Conservation (phyloP, 2,113 vertebrate genomes). For the Cromileptes altivelis region DNA sequence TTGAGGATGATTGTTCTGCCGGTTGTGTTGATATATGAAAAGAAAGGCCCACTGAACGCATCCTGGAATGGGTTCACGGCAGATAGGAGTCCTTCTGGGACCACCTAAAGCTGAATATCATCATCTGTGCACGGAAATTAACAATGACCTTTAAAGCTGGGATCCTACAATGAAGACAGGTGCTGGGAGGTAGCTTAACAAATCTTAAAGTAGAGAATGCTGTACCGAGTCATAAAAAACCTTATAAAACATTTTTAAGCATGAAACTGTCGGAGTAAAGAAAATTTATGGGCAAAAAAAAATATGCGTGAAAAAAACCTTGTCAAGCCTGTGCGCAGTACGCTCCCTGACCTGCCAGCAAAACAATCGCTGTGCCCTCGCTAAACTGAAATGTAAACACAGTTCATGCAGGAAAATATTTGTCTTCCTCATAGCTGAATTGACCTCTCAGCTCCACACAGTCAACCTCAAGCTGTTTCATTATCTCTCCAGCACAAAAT, state of each 20-base stretch:
- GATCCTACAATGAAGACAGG: conserved; percentile 38
- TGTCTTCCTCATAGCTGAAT: conserved; percentile 54
- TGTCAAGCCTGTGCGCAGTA: conserved; percentile 11
- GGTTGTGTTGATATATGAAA: conserved; percentile 81
- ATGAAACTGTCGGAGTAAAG: conserved; percentile 18
- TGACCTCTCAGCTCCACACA: conserved; percentile 56
- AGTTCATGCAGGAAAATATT: conserved; percentile 64
- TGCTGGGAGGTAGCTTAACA: conserved; percentile 41
- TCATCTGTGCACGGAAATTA: conserved; percentile 68
- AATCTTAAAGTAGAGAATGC: conserved; percentile 17
- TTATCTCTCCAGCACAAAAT: conserved; percentile 52
- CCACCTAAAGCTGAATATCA: conserved; percentile 77
- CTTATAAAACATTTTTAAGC: conserved; percentile 25
- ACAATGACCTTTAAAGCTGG: conserved; percentile 73
- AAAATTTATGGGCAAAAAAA: conserved; percentile 18
- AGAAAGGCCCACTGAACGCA: conserved; percentile 63
- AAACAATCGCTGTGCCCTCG: conserved; percentile 40
- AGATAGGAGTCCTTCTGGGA: conserved; percentile 75
- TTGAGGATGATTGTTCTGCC: conserved; percentile 82
- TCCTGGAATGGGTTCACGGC: conserved; percentile 72
- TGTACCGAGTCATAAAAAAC: conserved; percentile 29
- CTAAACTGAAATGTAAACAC: conserved; percentile 66
- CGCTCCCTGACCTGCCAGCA: conserved; percentile 57
- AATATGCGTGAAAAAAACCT: conserved; percentile 10
- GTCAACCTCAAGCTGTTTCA: conserved; percentile 56